These are phyloP conservation scores for Halictus quadricinctus DNA, from an alignment of 2,888 invertebrate species.

Conservation along the genomic window DNA sequence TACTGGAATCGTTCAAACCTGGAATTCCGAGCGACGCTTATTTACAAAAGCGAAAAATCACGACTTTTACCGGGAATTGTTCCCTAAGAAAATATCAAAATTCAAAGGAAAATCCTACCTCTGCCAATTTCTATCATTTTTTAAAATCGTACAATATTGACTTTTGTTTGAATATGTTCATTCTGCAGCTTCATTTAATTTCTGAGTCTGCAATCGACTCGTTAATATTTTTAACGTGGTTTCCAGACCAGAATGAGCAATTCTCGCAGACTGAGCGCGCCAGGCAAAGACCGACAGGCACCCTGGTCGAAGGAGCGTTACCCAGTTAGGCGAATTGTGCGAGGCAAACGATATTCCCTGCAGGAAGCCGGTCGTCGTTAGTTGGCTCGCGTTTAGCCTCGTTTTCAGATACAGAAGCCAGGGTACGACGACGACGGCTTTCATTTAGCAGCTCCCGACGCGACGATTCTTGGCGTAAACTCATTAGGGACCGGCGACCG, in stretches of 20 bases:
- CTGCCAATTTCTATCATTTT: too few relatives aligned
- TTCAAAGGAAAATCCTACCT: too few relatives aligned
- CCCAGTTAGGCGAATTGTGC: background rate
- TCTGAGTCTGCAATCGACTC: background rate
- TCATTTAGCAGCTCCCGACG: constrained; percentile 7
- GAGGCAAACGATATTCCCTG: background rate
- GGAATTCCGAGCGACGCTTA: background rate
- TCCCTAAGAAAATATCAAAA: too few relatives aligned
- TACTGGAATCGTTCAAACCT: background rate
- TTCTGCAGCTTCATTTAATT: background rate
- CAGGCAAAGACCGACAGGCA: background rate
- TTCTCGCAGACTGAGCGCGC: background rate
- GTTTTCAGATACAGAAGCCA: background rate
- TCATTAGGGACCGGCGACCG: constrained; percentile 21
- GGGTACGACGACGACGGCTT: constrained; percentile 1
- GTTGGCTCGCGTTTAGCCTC: background rate
- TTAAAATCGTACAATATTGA: background rate
- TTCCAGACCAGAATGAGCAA: background rate
- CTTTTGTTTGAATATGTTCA: too few relatives aligned
- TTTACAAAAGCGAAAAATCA: background rate
- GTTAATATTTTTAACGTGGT: background rate
- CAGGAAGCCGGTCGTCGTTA: background rate
- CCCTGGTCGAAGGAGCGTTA: background rate
- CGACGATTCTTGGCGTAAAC: constrained; percentile 14
- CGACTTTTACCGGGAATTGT: background rate